Percentiles rank a stretch among this genome's conserved stretches.
These are phyloP conservation scores for Liodrosophila aerea DNA, from an alignment of 2,888 invertebrate genomes.

Conservation along the genomic window DNA sequence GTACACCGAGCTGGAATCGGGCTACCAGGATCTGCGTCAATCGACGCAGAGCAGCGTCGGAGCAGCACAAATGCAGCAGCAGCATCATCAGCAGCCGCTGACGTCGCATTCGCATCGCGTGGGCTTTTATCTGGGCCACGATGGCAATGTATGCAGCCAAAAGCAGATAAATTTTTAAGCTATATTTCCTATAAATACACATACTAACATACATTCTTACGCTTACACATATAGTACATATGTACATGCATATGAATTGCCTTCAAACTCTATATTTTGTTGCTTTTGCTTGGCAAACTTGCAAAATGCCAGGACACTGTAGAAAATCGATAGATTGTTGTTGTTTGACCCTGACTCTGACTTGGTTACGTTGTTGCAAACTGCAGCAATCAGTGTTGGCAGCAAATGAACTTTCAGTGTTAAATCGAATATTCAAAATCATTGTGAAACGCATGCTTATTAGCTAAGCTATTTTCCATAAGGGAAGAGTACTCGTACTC, in stretches of 20 bases:
- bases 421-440: too few species aligned
- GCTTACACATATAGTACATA: neutral
- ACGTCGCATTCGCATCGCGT: constrained; percentile 57
- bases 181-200: neutral
- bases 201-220: neutral
- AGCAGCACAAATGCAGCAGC: constrained; percentile 36
- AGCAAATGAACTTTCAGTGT: too few species aligned
- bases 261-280: too few species aligned
- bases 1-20: constrained; percentile 95
- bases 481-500: too few species aligned
- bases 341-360: too few species aligned
- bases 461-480: too few species aligned
- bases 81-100: constrained; percentile 28
- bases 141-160: constrained; percentile 84
- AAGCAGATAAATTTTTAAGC: neutral
- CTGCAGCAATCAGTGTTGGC: neutral
- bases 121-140: constrained; percentile 89
- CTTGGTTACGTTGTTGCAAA: too few species aligned
- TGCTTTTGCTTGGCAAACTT: too few species aligned
- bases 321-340: too few species aligned
- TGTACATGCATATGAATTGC: neutral
- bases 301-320: too few species aligned
- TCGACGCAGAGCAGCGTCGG: constrained; percentile 53
- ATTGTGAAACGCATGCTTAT: too few species aligned
- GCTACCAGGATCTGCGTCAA: constrained; percentile 90